Base-by-base conservation (phyloP, 2,888 invertebrate genomes). In the Portevinia maculata region DNA sequence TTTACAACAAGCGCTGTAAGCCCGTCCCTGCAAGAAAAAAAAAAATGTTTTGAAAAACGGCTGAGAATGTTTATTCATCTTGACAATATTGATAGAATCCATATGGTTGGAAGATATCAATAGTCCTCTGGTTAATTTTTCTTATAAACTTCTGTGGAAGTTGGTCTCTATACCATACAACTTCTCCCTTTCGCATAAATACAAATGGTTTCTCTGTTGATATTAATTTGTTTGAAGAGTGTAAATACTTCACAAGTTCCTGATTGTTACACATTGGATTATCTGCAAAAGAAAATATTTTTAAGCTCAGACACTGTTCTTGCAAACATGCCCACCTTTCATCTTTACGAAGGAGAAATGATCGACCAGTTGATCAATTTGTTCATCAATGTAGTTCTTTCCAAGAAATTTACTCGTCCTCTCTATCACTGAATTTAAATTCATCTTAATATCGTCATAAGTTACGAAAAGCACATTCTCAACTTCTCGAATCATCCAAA, bases 261-360 rank as follows among this genome's bases (percentile, higher is more conserved):
- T 71, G 60, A 9, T 71, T 71, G 6, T 71, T 71, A n/a, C 71
- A 52, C 13, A 52, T 52, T 0, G 71, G 24, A 34, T 37, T 62
- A 3, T 2, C 71, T 71, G 0, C 19, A 13, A 13, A 15, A 13
- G n/a, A 34, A 46, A 15, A 21, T 30, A 3, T 17, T 8, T 17
- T 52, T 30, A 11, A 6, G n/a, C n/a, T n/a, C n/a, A n/a, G n/a
- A n/a, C n/a, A n/a, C n/a, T n/a, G n/a, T n/a, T n/a, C n/a, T n/a
- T n/a, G n/a, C n/a, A n/a, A n/a, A n/a, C n/a, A n/a, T n/a, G n/a
- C n/a, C n/a, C n/a, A 62, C 64, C 48, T 53, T 73, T 73, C 62
- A 73, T 73, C 8, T 37, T 55, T 9, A 55, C 71, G 28, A 73
- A 73, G 1, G 64, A 73, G 11, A 73, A 64, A 44, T 73, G 62